A percentile compares a stretch with the other conserved stretches of the same genome.
Conservation (phyloP, 2,797 vertebrate genomes). For the Poeciliopsis paucimaculata region DNA sequence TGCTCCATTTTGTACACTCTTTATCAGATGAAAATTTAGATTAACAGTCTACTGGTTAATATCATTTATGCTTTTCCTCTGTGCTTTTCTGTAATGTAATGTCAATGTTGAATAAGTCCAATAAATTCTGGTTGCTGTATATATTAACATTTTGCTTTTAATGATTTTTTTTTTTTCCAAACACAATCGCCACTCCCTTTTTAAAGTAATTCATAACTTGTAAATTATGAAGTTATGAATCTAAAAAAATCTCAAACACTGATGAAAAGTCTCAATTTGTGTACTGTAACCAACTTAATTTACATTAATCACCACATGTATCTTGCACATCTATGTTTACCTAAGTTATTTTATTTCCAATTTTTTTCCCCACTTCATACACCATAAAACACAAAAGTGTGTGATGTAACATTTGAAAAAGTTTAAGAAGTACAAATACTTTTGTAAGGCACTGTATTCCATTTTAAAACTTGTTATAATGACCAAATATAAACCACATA, state of each 20-base stretch:
- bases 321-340: neutral
- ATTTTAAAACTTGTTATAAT: neutral
- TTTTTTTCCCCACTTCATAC: too few species aligned
- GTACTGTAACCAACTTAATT: neutral
- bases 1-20: conserved; percentile 67
- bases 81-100: conserved; percentile 53
- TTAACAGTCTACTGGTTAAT: conserved; percentile 43
- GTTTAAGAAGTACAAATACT: neutral
- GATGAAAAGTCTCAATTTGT: neutral
- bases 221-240: neutral
- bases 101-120: conserved; percentile 56
- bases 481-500: neutral
- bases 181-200: neutral
- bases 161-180: neutral
- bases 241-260: neutral
- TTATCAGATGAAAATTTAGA: conserved; percentile 38
- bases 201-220: neutral
- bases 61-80: conserved; percentile 47
- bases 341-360: neutral
- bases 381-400: neutral
- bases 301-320: neutral
- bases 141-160: conserved; percentile 56
- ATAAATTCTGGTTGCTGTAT: conserved; percentile 74
- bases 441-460: neutral
- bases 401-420: neutral